These are phyloP conservation scores for Callopanchax toddi DNA, from an alignment of 2,113 vertebrate species.

Conservation along the genomic window DNA sequence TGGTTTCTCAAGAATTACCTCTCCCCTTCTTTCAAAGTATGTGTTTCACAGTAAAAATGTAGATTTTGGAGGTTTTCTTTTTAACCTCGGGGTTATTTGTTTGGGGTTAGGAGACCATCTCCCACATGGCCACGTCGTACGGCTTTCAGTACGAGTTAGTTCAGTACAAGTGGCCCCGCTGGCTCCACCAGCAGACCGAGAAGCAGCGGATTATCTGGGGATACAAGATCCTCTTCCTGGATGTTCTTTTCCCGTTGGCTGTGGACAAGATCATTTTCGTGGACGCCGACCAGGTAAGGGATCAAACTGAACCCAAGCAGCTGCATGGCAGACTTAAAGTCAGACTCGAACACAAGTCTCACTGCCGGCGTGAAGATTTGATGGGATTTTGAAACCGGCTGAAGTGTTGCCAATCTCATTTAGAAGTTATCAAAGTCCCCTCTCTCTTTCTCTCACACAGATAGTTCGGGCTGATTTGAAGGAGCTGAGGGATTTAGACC, in stretches of 20 bases:
- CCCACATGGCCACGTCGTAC: constrained; percentile 90
- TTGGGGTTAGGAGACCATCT: constrained; percentile 86
- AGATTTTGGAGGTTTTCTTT: too few species aligned
- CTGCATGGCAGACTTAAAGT: neutral
- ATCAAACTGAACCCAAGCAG: neutral
- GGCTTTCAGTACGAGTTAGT: constrained; percentile 94
- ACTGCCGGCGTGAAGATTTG: constrained; percentile 1
- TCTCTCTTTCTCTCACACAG: constrained; percentile 65
- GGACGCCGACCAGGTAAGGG: constrained; percentile 92
- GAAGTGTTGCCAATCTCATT: constrained; percentile 7
- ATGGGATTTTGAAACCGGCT: constrained; percentile 1
- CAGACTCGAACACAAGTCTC: neutral
- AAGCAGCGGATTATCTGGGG: constrained; percentile 99
- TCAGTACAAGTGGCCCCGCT: constrained; percentile 95
- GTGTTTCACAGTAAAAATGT: neutral
- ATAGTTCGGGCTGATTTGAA: constrained; percentile 94
- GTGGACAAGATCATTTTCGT: constrained; percentile 99
- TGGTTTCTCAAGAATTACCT: constrained; percentile 99
- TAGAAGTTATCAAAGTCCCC: neutral
- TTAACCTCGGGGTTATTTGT: neutral
- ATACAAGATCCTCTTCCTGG: constrained; percentile 98
- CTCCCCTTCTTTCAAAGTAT: constrained; percentile 96
- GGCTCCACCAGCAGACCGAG: constrained; percentile 95
- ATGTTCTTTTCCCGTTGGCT: constrained; percentile 95
- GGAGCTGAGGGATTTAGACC: constrained; percentile 88